These are phyloP conservation scores for Oryzias celebensis DNA, from an alignment of 2,113 vertebrate species.

Conservation along the genomic window DNA sequence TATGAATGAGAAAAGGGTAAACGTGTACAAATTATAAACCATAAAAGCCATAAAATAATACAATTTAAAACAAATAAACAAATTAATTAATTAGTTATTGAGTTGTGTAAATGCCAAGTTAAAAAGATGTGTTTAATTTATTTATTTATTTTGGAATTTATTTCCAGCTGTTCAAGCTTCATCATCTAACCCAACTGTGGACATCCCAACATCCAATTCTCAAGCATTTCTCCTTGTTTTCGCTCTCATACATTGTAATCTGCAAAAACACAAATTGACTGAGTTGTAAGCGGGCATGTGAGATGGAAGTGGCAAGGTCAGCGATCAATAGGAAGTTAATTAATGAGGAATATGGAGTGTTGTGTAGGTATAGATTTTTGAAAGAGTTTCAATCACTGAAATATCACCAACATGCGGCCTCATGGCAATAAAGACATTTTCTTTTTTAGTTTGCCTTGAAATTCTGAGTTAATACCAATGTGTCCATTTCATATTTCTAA, in stretches of 20 bases:
- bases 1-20: too few relatives aligned
- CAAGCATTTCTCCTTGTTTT: constrained; percentile 30
- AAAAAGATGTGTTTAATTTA: background rate
- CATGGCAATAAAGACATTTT: constrained; percentile 34
- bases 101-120: background rate
- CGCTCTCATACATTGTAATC: constrained; percentile 10
- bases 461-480: constrained; percentile 19
- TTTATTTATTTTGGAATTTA: background rate
- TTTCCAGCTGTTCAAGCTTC: background rate
- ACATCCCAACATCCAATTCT: constrained; percentile 23
- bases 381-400: constrained; percentile 66
- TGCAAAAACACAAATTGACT: constrained; percentile 26
- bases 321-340: constrained; percentile 79
- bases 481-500: constrained; percentile 8
- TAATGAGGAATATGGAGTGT: constrained; percentile 73
- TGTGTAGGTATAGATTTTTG: constrained; percentile 71
- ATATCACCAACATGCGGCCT: constrained; percentile 50
- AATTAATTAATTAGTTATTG: too few relatives aligned
- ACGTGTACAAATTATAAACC: too few relatives aligned
- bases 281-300: constrained; percentile 47
- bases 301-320: constrained; percentile 65
- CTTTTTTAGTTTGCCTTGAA: constrained; percentile 47
- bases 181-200: constrained; percentile 16
- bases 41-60: too few relatives aligned
- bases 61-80: too few relatives aligned